phyloP scores from a whole-genome alignment of 2,888 invertebrate genomes.

The Rhagonycha lutea region DNA sequence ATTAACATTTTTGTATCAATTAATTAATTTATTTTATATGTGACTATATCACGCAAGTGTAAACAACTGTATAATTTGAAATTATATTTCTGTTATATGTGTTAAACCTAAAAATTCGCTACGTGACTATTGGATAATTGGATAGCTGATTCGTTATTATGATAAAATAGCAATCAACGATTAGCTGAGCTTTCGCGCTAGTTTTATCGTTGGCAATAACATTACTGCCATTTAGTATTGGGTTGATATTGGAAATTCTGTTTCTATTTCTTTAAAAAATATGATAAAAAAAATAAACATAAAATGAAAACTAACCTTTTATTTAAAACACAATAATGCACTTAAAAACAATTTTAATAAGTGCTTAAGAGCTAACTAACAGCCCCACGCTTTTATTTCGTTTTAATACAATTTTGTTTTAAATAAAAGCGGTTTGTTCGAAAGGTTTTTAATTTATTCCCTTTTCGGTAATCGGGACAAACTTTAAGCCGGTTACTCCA shows the following conservation, averaged over 20 bases:
- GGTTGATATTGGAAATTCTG: not conserved
- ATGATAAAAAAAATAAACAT: not conserved
- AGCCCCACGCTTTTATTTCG: too few species aligned
- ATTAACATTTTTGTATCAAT: too few species aligned
- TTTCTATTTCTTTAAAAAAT: not conserved
- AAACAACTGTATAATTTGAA: not conserved
- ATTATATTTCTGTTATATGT: not conserved
- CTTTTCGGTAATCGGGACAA: not conserved
- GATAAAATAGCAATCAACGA: not conserved
- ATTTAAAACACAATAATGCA: not conserved
- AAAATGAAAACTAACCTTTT: not conserved
- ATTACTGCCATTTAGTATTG: not conserved
- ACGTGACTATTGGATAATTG: not conserved
- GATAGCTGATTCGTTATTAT: not conserved
- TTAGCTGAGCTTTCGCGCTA: not conserved
- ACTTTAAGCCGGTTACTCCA: not conserved
- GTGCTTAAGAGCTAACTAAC: too few species aligned
- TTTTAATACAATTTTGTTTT: too few species aligned
- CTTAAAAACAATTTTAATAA: too few species aligned
- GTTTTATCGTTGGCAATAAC: not conserved
- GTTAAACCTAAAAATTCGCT: not conserved
- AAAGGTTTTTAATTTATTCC: not conserved
- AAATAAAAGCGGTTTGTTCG: not conserved
- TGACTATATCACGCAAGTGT: not conserved
- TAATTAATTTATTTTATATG: too few species aligned